phyloP scores from a whole-genome alignment of 2,797 vertebrate species.

The Tiaroga cobitis region DNA sequence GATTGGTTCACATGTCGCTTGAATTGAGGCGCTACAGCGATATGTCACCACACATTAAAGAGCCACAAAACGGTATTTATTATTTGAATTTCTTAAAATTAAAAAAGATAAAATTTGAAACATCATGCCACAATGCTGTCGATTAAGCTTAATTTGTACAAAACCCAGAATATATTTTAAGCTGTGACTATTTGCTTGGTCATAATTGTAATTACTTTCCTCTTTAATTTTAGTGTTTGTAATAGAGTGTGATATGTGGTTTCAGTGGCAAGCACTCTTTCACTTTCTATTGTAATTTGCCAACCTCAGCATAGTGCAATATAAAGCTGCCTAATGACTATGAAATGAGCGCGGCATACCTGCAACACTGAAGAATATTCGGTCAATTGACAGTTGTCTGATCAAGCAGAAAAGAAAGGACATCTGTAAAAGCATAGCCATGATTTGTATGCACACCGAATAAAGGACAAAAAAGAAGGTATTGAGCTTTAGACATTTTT shows the following conservation, averaged over 20 bases:
- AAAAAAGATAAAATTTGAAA: no score
- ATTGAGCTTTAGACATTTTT: neutral
- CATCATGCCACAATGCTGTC: neutral
- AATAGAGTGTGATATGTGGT: constrained; percentile 32
- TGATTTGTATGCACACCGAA: constrained; percentile 4
- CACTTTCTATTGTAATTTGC: constrained; percentile 30
- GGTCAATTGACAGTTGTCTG: constrained; percentile 23
- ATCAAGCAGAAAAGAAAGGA: constrained; percentile 18
- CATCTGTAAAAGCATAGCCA: constrained; percentile 3
- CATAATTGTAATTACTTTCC: neutral
- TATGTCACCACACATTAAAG: no score
- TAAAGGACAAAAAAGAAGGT: neutral
- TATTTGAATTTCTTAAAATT: no score
- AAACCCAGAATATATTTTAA: neutral
- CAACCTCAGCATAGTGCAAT: constrained; percentile 46
- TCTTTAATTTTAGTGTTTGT: neutral
- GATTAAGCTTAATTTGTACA: neutral
- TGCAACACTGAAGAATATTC: constrained; percentile 30
- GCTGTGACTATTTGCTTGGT: neutral
- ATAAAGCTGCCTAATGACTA: constrained; percentile 55
- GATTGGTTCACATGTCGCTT: no score
- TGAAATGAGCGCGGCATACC: constrained; percentile 52
- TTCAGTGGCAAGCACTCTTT: constrained; percentile 39
- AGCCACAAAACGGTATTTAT: no score
- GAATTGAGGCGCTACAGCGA: no score